phyloP scores from a whole-genome alignment of 2,113 vertebrate species.

The Oreochromis niloticus region DNA sequence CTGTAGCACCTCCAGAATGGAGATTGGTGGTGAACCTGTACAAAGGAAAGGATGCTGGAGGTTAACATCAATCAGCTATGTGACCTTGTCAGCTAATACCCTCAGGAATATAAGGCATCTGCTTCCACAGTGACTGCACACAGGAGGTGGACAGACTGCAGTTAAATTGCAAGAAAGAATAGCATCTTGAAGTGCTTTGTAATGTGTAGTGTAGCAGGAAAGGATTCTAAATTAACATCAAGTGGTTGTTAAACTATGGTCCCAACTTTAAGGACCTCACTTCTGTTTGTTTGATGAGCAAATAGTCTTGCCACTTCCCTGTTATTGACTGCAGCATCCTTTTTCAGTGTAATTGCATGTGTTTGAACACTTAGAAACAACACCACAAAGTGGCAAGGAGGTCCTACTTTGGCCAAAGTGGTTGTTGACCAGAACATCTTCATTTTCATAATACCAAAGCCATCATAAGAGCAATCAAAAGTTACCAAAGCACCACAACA shows the following conservation, averaged over 20 bases:
- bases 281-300: background rate
- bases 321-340: background rate
- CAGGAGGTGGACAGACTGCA: conserved; percentile 3
- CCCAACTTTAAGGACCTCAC: background rate
- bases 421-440: background rate
- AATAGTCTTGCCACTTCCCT: background rate
- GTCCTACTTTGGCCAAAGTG: background rate
- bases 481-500: background rate
- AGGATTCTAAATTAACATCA: background rate
- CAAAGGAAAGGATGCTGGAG: conserved; percentile 39
- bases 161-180: background rate
- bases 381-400: background rate
- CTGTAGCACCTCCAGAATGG: conserved; percentile 40
- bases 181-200: conserved; percentile 3
- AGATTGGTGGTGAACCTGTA: conserved; percentile 59
- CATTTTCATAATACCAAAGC: background rate
- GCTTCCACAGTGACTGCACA: conserved; percentile 43
- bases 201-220: background rate
- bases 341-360: background rate
- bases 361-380: background rate
- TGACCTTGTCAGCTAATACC: conserved; percentile 64
- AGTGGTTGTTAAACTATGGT: background rate
- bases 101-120: conserved; percentile 50
- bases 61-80: conserved; percentile 62
- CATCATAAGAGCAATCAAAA: background rate